Evolutionary conservation across 2,888 invertebrate species (phyloP).

Genomic region (Lymantria monacha): DNA sequence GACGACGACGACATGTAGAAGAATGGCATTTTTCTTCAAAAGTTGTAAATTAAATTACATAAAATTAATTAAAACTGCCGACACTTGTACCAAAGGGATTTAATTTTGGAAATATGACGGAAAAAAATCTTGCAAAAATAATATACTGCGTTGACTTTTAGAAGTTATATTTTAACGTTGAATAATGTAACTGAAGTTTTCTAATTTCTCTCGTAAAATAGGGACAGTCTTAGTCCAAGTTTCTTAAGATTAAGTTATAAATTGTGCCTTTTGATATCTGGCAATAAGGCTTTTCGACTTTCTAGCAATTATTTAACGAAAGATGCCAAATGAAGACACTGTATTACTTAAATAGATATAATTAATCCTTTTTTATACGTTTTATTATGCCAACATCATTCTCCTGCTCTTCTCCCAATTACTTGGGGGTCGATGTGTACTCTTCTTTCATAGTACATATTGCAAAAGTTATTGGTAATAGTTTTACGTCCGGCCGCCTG

Average conservation of each 20-base stretch:
- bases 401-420: too few species aligned
- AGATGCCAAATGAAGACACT: constrained; percentile 2
- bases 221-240: constrained; percentile 10
- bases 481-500: too few species aligned
- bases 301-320: constrained; percentile 29
- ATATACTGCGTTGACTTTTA: constrained; percentile 7
- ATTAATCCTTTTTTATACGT: too few species aligned
- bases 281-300: constrained; percentile 33
- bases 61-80: neutral
- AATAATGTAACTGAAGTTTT: constrained; percentile 12
- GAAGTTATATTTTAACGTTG: constrained; percentile 5
- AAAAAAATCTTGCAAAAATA: neutral
- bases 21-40: too few species aligned
- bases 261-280: constrained; percentile 44
- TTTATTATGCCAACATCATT: too few species aligned
- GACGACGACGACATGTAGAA: too few species aligned
- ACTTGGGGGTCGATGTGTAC: too few species aligned
- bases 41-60: too few species aligned
- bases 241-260: constrained; percentile 39
- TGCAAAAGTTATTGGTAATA: too few species aligned
- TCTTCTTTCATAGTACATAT: too few species aligned
- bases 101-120: neutral
- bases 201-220: constrained; percentile 12
- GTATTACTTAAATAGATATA: too few species aligned
- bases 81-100: neutral